These are phyloP conservation scores for Perdix hodgsoniae DNA, from an alignment of 2,797 vertebrate genomes.

Conservation along the genomic window DNA sequence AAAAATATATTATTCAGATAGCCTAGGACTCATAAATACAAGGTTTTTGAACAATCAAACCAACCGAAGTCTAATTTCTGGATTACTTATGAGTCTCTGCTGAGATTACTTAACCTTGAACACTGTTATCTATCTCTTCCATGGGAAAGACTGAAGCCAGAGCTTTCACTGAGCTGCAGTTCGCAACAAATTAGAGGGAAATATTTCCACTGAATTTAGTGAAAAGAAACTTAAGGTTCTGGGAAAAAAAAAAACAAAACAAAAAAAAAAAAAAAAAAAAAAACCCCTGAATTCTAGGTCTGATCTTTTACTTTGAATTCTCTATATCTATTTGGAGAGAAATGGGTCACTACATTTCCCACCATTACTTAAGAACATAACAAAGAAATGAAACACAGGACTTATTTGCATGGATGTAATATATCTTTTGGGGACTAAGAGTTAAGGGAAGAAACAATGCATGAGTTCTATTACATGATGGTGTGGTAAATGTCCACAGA, in stretches of 20 bases:
- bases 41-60: not conserved
- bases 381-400: not conserved
- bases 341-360: conserved; percentile 8
- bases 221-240: not conserved
- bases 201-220: not conserved
- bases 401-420: not conserved
- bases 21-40: not conserved
- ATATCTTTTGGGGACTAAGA: conserved; percentile 9
- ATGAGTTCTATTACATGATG: not conserved
- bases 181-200: not conserved
- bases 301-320: not conserved
- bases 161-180: not conserved
- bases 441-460: not conserved
- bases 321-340: not conserved
- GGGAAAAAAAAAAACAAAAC: not conserved
- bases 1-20: not conserved
- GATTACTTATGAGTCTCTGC: not conserved
- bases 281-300: not conserved
- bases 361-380: not conserved
- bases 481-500: not conserved
- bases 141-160: not conserved
- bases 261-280: no score
- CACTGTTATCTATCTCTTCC: not conserved
- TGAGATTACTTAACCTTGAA: not conserved
- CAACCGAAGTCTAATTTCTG: not conserved